Evolutionary conservation across 2,113 vertebrate species (phyloP), one percentile per base, ranked within the genome.

Genomic region (Notiomystis cincta): DNA sequence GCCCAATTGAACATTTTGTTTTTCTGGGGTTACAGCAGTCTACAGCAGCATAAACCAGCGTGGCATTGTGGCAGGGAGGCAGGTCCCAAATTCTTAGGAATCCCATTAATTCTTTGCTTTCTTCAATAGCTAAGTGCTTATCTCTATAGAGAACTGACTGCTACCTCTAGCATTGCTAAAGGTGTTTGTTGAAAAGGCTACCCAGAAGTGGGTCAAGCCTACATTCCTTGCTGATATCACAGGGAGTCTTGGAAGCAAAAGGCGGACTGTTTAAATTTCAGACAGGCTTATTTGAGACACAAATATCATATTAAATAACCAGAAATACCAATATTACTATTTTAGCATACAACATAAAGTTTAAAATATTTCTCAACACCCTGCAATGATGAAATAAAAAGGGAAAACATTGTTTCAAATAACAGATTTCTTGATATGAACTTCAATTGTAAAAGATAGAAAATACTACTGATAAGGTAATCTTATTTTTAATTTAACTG

Each of bases 111-210:
- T 84, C 90, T 82, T 67, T 78, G 53, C 65, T 95, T 66, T 58
- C 87, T 93, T 87, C 86, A 76, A 86, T 82, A 93, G 76, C 40
- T 78, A 62, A 92, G 57, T 83, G 35, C 51, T 78, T 80, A 91
- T 89, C 89, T 93, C 80, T 96, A 27, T 53, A 85, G 82, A 92
- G 81, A 92, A 58, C 40, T 77, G 80, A 80, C 77, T 76, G 82
- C 69, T 87, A 85, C 89, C 66, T 90, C 90, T 73, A 85, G 50
- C 44, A 89, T 13, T 54, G 72, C 69, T 94, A 61, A 92, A 96
- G 81, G 51, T 95, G 89, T 82, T 87, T 80, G 82, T 37, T 96
- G 83, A 79, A 93, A 94, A 94, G 87, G 56, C 72, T 80, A 69
- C 75, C 44, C 87, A 95, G 78, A 92, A 92, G 70, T 47, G 85